These are phyloP conservation scores for Champsocephalus gunnari DNA, from an alignment of 2,797 vertebrate species.

Conservation along the genomic window DNA sequence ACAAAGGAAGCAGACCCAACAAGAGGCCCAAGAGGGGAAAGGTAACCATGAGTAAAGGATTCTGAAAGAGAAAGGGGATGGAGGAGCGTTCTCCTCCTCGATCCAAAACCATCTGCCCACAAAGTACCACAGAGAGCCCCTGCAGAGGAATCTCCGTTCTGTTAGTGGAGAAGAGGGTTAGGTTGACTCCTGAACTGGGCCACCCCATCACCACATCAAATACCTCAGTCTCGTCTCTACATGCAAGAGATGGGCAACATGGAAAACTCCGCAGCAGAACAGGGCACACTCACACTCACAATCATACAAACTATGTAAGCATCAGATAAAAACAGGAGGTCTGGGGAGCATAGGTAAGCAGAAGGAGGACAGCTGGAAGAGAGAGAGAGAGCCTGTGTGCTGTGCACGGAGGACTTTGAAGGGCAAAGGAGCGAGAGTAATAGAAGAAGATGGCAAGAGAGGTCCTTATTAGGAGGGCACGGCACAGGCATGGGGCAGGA, in stretches of 20 bases:
- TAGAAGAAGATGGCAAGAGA: slow-evolving; percentile 77
- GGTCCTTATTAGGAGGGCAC: slow-evolving; percentile 84
- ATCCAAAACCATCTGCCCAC: slow-evolving; percentile 79
- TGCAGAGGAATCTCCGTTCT: slow-evolving; percentile 70
- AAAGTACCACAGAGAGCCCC: slow-evolving; percentile 47
- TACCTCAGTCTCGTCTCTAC: slow-evolving; percentile 84
- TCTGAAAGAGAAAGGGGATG: slow-evolving; percentile 68
- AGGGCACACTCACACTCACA: no score
- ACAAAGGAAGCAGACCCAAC: slow-evolving; percentile 90
- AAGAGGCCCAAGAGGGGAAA: slow-evolving; percentile 87
- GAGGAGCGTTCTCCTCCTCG: slow-evolving; percentile 79
- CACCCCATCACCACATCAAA: slow-evolving; percentile 90
- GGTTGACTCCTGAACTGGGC: slow-evolving; percentile 63
- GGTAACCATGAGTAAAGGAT: slow-evolving; percentile 78
- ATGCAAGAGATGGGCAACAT: no score
- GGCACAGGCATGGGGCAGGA: slow-evolving; percentile 67
- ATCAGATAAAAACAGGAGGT: slow-evolving; percentile 48
- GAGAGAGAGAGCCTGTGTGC: slow-evolving; percentile 27
- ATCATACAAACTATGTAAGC: slow-evolving; percentile 20
- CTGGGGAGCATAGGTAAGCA: slow-evolving; percentile 45
- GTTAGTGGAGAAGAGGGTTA: slow-evolving; percentile 83
- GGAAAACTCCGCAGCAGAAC: no score
- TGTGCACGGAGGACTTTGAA: slow-evolving; percentile 65
- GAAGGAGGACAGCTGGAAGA: slow-evolving; percentile 44
- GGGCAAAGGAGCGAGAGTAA: slow-evolving; percentile 76